A percentile compares a stretch with the other conserved stretches of the same genome.
These are phyloP conservation scores for Mythimna loreyi DNA, from an alignment of 2,888 invertebrate species.

Conservation along the genomic window DNA sequence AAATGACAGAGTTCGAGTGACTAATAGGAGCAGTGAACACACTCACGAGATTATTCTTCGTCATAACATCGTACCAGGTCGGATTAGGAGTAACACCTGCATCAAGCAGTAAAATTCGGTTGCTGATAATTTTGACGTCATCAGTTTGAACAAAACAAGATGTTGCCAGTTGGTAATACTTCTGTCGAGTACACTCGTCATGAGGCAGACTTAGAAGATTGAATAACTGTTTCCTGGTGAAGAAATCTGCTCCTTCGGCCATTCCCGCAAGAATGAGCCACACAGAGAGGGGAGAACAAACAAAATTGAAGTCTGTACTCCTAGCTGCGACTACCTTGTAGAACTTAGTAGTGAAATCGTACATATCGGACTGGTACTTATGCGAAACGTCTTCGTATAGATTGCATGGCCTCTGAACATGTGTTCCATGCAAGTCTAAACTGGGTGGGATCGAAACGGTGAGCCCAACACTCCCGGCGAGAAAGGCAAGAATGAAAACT, in stretches of 20 bases:
- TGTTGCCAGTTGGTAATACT: conserved; percentile 57
- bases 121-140: conserved; percentile 51
- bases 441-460: conserved; percentile 25
- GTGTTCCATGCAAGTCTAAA: conserved; percentile 34
- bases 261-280: conserved; percentile 62
- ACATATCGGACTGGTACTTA: conserved; percentile 33
- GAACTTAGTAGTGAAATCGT: conserved; percentile 31
- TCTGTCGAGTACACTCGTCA: conserved; percentile 56
- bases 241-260: conserved; percentile 59
- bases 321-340: conserved; percentile 33
- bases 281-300: conserved; percentile 53
- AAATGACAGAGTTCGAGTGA: conserved; percentile 52
- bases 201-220: conserved; percentile 54
- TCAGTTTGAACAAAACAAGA: conserved; percentile 40
- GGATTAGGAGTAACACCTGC: conserved; percentile 39
- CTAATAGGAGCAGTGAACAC: conserved; percentile 47
- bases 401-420: conserved; percentile 38
- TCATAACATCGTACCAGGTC: conserved; percentile 49
- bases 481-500: neutral
- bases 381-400: conserved; percentile 26
- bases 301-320: conserved; percentile 46
- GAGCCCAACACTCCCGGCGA: conserved; percentile 2
- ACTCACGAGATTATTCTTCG: conserved; percentile 39
- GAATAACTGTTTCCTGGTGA: conserved; percentile 52
- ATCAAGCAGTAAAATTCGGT: conserved; percentile 55